phyloP scores from a whole-genome alignment of 2,113 vertebrate species.

The Malaclemys terrapin region DNA sequence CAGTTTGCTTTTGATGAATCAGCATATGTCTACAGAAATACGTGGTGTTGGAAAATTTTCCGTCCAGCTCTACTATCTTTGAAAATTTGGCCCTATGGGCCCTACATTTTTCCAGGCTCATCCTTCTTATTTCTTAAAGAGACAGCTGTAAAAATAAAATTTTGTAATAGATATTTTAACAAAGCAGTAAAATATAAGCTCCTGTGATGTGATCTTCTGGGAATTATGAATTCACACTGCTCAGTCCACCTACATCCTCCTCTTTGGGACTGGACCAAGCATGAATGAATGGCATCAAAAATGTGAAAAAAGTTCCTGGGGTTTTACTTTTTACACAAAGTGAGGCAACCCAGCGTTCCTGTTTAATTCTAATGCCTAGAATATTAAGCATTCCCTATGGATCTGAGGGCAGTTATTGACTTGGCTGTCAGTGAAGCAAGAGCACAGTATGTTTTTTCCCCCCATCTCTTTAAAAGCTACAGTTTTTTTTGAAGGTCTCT shows the following conservation, averaged over 20 bases:
- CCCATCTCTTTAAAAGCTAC: constrained; percentile 1
- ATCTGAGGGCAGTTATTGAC: not conserved
- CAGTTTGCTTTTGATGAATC: not conserved
- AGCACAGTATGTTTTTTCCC: not conserved
- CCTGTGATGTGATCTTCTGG: not conserved
- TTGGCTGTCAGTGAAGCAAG: not conserved
- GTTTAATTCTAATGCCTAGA: not conserved
- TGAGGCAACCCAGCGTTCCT: not conserved
- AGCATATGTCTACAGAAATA: not conserved
- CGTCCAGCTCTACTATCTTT: not conserved
- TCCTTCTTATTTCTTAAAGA: not conserved
- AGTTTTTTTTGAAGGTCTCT: constrained; percentile 34
- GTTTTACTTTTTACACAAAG: not conserved
- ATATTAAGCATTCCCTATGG: not conserved
- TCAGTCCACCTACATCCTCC: not conserved
- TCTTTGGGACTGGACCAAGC: not conserved
- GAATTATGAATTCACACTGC: not conserved
- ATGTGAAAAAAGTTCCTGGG: not conserved
- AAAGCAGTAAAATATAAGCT: not conserved
- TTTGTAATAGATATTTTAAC: not conserved
- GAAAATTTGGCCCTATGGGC: not conserved
- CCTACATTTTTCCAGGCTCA: not conserved
- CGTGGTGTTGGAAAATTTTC: not conserved
- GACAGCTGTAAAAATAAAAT: not conserved
- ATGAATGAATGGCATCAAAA: not conserved